Base-by-base conservation (phyloP, 2,113 vertebrate species). In the Cheilinus undulatus region DNA sequence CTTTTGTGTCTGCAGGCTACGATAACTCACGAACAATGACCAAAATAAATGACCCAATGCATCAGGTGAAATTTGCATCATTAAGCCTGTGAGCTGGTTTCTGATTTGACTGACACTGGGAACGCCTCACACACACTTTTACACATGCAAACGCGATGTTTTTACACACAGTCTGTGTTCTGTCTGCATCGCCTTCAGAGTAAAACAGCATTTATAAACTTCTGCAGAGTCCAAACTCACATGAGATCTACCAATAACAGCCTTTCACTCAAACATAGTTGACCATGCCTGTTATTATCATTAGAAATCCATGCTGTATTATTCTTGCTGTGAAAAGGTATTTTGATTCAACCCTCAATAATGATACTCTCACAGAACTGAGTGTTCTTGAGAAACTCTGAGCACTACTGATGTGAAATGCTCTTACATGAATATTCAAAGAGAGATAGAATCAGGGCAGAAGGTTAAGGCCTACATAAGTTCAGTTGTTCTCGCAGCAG, bases 31-130 rank as follows among this genome's bases (percentile, higher is more conserved):
- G 13, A 19, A 50, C 45, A 32, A 10, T 11, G 3, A 10, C 8
- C 32, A 52, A 13, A 13, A 72, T 42, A 23, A 63, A 54, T 5
- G 32, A 32, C 7, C 20, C 9, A 7, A 59, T 15, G 24, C 19
- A 12, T 22, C 7, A 0, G 22, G 9, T 2, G 22, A 34, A 40
- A 78, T 80, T 72, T 76, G 67, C 72, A 79, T 84, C 20, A 28
- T 62, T 46, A 57, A 67, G n/a, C n/a, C 24, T 2, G 10, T 43
- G 48, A 27, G 19, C 20, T 12, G 58, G 57, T 42, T 36, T 2
- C 60, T 42, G 17, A 27, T 78, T 70, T 63, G 46, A 58, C 53
- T 66, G 28, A 68, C 26, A 28, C 42, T 12, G 8, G 5, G 15
- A 11, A 7, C 42, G 67, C 71, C 22, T 28, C 27, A 60, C 30